A percentile compares a stretch with the other conserved stretches of the same genome.
Evolutionary conservation across 2,113 vertebrate species (phyloP).

Genomic region (Psettodes erumei): DNA sequence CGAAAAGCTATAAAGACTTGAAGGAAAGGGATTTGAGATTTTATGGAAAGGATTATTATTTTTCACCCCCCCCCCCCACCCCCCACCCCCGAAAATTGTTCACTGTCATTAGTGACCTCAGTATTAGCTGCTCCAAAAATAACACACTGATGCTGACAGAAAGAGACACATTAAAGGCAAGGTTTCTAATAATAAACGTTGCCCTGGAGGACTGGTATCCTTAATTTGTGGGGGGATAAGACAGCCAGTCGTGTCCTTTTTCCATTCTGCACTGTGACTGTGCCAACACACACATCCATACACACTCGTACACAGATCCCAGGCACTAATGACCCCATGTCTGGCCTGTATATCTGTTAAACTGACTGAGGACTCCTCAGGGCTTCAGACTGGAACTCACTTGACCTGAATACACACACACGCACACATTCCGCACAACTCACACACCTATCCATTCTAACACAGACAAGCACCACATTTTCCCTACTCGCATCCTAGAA

Average conservation of each 20-base stretch:
- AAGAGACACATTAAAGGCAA: slow-evolving; percentile 38
- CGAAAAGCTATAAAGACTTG: neutral
- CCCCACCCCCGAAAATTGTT: slow-evolving; percentile 52
- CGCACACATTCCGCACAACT: neutral
- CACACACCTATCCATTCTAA: neutral
- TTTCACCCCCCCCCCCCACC: too few relatives aligned
- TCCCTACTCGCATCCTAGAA: neutral
- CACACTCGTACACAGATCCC: slow-evolving; percentile 8
- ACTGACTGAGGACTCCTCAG: slow-evolving; percentile 33
- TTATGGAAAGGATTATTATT: slow-evolving; percentile 10
- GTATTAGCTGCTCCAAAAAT: slow-evolving; percentile 62
- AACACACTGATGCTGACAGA: slow-evolving; percentile 53
- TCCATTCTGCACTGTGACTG: slow-evolving; percentile 47
- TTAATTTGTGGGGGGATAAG: slow-evolving; percentile 65
- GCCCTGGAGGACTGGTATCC: slow-evolving; percentile 42
- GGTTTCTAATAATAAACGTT: slow-evolving; percentile 58
- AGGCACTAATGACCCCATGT: slow-evolving; percentile 39
- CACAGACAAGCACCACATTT: neutral
- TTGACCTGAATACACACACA: slow-evolving; percentile 9
- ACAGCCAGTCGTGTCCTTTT: slow-evolving; percentile 44
- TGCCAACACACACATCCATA: slow-evolving; percentile 33
- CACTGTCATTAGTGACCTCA: slow-evolving; percentile 54
- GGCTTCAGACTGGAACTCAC: slow-evolving; percentile 26
- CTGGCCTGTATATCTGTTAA: slow-evolving; percentile 48
- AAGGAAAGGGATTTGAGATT: slow-evolving; percentile 4